Percentiles rank a stretch among this genome's conserved stretches.
Evolutionary conservation across 2,888 invertebrate species (phyloP).

Genomic region (Lasioglossum leucozonium): DNA sequence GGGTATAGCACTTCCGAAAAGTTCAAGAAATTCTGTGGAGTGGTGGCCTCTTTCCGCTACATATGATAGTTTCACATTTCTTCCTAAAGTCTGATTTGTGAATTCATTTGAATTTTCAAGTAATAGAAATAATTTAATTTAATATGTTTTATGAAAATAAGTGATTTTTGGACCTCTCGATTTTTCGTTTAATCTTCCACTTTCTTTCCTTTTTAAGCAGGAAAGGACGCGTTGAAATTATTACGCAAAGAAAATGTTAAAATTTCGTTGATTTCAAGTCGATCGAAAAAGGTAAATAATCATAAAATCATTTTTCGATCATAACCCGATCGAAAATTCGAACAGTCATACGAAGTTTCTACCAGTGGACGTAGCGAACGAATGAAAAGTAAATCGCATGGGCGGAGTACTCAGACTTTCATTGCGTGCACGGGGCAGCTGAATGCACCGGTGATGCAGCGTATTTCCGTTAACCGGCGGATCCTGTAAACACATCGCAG

Average conservation of each 20-base stretch:
- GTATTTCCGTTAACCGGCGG: slow-evolving; percentile 66
- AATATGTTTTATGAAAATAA: background rate
- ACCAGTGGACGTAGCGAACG: background rate
- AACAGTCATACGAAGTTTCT: background rate
- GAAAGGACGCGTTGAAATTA: background rate
- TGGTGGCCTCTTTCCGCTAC: background rate
- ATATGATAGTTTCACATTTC: background rate
- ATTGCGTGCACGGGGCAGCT: slow-evolving; percentile 28
- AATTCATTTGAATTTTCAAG: background rate
- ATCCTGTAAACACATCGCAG: slow-evolving; percentile 76
- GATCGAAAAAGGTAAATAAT: background rate
- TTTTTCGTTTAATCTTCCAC: background rate
- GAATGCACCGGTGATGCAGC: slow-evolving; percentile 59
- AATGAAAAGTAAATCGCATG: background rate
- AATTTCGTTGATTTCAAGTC: too few species aligned
- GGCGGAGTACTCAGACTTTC: slow-evolving; percentile 18
- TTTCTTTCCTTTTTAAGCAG: background rate
- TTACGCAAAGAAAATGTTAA: too few species aligned
- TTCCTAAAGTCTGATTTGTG: background rate
- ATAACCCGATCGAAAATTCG: background rate
- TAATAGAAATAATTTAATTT: background rate
- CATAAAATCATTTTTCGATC: background rate
- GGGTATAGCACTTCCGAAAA: background rate
- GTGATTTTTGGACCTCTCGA: too few species aligned
- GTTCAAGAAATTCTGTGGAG: background rate